Base-by-base conservation (phyloP, 2,113 vertebrate species). In the Laticauda laticaudata region DNA sequence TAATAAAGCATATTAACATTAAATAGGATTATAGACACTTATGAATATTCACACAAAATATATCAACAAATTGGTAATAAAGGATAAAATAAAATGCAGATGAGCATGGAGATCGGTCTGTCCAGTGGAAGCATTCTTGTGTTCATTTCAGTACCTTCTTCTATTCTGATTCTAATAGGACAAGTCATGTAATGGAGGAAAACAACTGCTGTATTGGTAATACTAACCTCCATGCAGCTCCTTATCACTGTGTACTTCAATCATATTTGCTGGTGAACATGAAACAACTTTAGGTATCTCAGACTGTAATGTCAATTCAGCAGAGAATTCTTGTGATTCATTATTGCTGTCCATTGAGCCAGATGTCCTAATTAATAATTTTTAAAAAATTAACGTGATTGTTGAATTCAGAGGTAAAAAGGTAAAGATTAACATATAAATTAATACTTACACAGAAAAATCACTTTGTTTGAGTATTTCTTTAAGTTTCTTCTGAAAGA, bases 391-490 rank as follows among this genome's bases (percentile, higher is more conserved):
- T 96, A 96, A 96, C 94, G 94, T 93, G 69, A 59, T 85, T 92
- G 93, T 95, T 95, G 93, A 94, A 45, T 23, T 43, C 45, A 93
- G 14, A 93, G 88, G 91, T 92, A 93, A 90, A 56, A 64, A 95
- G 75, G 94, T 93, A 93, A 43, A 97, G 95, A 96, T 18, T 95
- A 56, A 93, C 12, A 96, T 23, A 94, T 91, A 93, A 95, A 93
- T 95, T 94, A 95, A 57, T 90, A 98, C 99, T 99, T 98, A 99
- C 99, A 99, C 96, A 93, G 99, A 98, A 96, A 99, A 99, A 93
- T 99, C 97, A 95, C 98, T 98, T 96, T 99, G 98, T 96, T 98
- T 98, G 95, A 99, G 98, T 94, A 99, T 98, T 97, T 99, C 98
- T 97, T 98, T 98, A 93, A 99, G 97, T 95, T 98, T 98, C 97